These are phyloP conservation scores for Melanitta fusca DNA, from an alignment of 2,797 vertebrate genomes.

Conservation along the genomic window DNA sequence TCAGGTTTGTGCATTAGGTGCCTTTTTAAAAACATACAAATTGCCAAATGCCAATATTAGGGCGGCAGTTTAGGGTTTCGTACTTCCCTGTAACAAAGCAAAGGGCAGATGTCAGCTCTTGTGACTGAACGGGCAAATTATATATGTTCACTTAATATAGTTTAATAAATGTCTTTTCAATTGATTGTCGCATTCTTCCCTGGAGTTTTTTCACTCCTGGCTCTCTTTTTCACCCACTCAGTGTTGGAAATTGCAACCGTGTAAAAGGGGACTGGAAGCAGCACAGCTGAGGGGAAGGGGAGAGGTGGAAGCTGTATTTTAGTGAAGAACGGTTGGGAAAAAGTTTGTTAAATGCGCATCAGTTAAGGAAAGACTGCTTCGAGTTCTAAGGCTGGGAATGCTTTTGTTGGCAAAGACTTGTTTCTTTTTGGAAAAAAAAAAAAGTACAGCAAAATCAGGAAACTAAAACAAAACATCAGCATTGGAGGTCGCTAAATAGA, in stretches of 20 bases:
- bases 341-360: background rate
- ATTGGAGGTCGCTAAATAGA: background rate
- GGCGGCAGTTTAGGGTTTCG: background rate
- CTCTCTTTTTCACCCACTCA: background rate
- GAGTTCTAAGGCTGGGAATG: background rate
- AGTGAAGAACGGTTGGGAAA: background rate
- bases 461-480: background rate
- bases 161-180: background rate
- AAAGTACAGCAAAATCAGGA: background rate
- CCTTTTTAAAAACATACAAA: slow-evolving; percentile 20
- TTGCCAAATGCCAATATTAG: background rate
- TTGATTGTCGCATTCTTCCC: background rate
- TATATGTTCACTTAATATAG: background rate
- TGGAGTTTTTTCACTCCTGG: background rate
- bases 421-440: background rate
- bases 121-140: background rate
- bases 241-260: background rate
- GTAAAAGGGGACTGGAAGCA: background rate
- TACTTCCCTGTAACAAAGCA: background rate
- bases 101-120: background rate
- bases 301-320: background rate
- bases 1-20: background rate
- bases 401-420: background rate
- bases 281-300: rapidly evolving
- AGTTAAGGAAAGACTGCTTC: background rate